Evolutionary conservation across 1,140 invertebrate species (phyloP).

Genomic region (Drosophila insularis): DNA sequence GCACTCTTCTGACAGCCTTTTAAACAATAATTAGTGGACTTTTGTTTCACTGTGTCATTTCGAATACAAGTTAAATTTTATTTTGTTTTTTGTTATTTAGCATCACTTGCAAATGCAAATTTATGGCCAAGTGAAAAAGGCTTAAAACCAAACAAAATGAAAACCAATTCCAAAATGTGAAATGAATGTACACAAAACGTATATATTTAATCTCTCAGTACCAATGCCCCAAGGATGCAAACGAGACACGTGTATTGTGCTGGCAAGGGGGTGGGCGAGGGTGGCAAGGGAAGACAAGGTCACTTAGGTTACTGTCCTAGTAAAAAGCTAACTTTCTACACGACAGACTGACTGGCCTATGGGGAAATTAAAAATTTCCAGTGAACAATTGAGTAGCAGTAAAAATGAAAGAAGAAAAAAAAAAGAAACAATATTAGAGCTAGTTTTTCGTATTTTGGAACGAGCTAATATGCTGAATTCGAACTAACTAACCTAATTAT

Average conservation of each 20-base stretch:
- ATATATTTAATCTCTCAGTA: slow-evolving; percentile 24
- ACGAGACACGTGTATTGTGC: background rate
- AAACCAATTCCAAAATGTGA: background rate
- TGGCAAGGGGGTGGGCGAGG: background rate
- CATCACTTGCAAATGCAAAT: slow-evolving; percentile 62
- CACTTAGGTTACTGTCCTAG: slow-evolving; percentile 6
- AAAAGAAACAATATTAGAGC: slow-evolving; percentile 24
- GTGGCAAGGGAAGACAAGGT: background rate
- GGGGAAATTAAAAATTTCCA: slow-evolving; percentile 53
- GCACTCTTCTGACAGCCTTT: slow-evolving; percentile 45
- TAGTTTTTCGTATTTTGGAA: background rate
- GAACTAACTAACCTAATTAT: slow-evolving; percentile 77
- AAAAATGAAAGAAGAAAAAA: slow-evolving; percentile 16
- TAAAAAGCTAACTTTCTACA: slow-evolving; percentile 4
- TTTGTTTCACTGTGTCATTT: slow-evolving; percentile 37
- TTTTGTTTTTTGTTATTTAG: slow-evolving; percentile 41
- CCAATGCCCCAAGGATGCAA: background rate
- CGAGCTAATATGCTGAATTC: slow-evolving; percentile 28
- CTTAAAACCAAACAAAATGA: slow-evolving; percentile 10
- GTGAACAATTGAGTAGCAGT: slow-evolving; percentile 19
- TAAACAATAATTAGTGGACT: slow-evolving; percentile 75
- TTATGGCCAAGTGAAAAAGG: slow-evolving; percentile 38
- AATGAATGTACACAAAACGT: slow-evolving; percentile 16
- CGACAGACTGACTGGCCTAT: slow-evolving; percentile 12
- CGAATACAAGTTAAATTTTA: slow-evolving; percentile 73